Conservation (phyloP, 2,888 invertebrate genomes). For the Spodoptera picta region DNA sequence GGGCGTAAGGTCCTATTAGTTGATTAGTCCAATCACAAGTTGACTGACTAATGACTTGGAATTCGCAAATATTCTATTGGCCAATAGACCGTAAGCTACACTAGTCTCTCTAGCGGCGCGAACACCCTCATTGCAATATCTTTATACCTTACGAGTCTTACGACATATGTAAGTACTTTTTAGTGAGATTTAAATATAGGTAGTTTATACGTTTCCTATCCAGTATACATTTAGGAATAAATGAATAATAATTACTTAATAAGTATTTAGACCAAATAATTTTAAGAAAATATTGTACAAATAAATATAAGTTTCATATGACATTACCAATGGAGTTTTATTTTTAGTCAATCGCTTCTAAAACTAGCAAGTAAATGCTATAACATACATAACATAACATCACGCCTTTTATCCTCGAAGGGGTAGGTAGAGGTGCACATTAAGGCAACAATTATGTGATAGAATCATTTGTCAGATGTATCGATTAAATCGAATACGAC, state of each 20-base stretch:
- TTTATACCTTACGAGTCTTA: too few species aligned
- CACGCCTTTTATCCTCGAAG: too few species aligned
- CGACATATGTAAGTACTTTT: constrained; percentile 7
- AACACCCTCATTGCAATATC: too few species aligned
- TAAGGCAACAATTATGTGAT: too few species aligned
- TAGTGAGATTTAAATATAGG: constrained; percentile 37
- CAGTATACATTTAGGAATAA: constrained; percentile 19
- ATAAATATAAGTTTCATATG: constrained; percentile 28
- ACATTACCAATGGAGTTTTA: constrained; percentile 10
- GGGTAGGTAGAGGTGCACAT: too few species aligned
- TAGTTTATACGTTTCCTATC: constrained; percentile 5
- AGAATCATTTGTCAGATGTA: too few species aligned
- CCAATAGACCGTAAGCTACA: too few species aligned
- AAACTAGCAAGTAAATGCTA: too few species aligned
- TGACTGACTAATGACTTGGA: not conserved
- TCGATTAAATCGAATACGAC: too few species aligned
- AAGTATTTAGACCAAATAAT: constrained; percentile 2
- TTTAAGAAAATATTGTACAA: constrained; percentile 42
- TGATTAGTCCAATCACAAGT: not conserved
- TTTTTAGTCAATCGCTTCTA: not conserved
- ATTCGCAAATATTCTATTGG: too few species aligned
- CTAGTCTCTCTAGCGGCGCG: too few species aligned
- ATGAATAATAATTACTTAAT: not conserved
- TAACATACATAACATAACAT: too few species aligned
- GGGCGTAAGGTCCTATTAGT: not conserved